Conservation (phyloP, 2,797 vertebrate species). For the Megalops cyprinoides region DNA sequence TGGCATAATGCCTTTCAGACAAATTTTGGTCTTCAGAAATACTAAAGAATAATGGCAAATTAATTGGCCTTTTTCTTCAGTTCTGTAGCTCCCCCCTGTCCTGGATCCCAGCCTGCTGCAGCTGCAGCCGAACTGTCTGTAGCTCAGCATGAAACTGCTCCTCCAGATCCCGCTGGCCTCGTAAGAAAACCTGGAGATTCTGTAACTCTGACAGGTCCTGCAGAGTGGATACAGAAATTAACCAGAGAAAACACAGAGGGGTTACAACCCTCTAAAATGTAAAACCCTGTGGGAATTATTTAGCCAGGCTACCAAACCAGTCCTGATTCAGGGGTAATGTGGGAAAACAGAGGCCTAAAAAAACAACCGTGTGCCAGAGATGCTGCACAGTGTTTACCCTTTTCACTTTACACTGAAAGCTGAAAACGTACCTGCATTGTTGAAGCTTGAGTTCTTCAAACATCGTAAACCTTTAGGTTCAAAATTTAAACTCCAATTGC, state of each 20-base stretch:
- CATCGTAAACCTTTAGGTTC: too few species aligned
- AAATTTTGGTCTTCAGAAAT: too few species aligned
- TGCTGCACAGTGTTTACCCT: too few species aligned
- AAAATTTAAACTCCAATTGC: too few species aligned
- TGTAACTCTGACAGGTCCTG: slow-evolving; percentile 49
- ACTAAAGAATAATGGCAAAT: not conserved
- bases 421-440: too few species aligned
- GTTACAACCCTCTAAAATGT: not conserved
- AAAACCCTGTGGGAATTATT: not conserved
- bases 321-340: too few species aligned
- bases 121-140: slow-evolving; percentile 40
- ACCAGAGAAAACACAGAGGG: slow-evolving; percentile 12
- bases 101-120: slow-evolving; percentile 1
- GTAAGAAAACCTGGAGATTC: slow-evolving; percentile 60
- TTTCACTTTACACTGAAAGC: too few species aligned
- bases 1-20: too few species aligned
- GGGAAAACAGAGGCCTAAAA: too few species aligned
- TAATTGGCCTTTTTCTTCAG: not conserved
- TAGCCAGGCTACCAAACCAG: not conserved
- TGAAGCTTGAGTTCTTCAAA: too few species aligned
- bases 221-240: not conserved
- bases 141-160: slow-evolving; percentile 62
- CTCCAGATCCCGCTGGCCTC: slow-evolving; percentile 60
- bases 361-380: too few species aligned
- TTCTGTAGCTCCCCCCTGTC: not conserved